Conservation (phyloP, 2,888 invertebrate species). For the Rhodophaea formosa region DNA sequence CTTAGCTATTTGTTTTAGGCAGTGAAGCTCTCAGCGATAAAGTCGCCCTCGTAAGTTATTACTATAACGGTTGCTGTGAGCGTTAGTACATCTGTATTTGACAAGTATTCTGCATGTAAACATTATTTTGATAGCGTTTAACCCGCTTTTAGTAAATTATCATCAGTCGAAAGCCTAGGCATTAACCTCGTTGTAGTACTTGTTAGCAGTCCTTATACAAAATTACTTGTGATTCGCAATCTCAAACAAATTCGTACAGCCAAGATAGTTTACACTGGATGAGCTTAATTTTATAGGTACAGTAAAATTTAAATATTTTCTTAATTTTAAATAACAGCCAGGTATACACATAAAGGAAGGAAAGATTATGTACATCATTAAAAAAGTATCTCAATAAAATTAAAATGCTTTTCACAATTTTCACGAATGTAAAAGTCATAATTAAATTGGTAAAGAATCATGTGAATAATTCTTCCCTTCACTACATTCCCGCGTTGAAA, state of each 20-base stretch:
- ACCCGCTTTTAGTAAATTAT: conserved; percentile 23
- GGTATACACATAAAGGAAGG: too few relatives aligned
- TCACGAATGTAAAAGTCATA: too few relatives aligned
- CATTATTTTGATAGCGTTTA: conserved; percentile 24
- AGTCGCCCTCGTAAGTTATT: conserved; percentile 28
- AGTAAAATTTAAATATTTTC: too few relatives aligned
- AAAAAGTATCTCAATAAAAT: too few relatives aligned
- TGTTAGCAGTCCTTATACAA: conserved; percentile 12
- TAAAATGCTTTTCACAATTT: too few relatives aligned
- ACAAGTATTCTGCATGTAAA: conserved; percentile 30
- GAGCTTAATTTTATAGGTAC: not conserved
- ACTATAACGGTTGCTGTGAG: conserved; percentile 28
- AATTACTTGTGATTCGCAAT: conserved; percentile 11
- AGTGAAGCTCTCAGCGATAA: conserved; percentile 30
- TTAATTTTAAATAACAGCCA: too few relatives aligned
- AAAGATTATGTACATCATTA: too few relatives aligned
- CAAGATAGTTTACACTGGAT: not conserved
- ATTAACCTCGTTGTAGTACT: conserved; percentile 17
- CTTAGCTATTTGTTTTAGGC: conserved; percentile 31
- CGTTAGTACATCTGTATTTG: conserved; percentile 39
- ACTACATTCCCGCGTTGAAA: not conserved
- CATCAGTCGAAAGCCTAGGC: conserved; percentile 19
- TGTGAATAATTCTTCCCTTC: too few relatives aligned
- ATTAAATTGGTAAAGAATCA: too few relatives aligned
- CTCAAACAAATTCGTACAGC: not conserved